Percentiles rank a stretch among this genome's conserved stretches.
phyloP scores from a whole-genome alignment of 2,797 vertebrate species.

The Cheirogaleus major region DNA sequence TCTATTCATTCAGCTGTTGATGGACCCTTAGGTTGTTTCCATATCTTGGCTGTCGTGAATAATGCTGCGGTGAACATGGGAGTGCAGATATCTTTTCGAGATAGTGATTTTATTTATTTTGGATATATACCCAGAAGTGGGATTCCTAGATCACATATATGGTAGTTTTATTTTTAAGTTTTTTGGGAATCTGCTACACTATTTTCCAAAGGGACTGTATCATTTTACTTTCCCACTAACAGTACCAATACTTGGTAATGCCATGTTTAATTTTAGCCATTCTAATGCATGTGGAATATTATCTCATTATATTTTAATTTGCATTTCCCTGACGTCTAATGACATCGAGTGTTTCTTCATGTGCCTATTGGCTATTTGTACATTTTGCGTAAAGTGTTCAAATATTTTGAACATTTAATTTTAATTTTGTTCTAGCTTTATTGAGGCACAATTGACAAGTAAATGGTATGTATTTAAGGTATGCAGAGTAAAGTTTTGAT shows the following conservation, averaged over 20 bases:
- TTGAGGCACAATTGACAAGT: not conserved
- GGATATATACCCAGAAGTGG: too few species aligned
- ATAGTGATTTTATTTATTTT: too few species aligned
- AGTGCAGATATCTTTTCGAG: too few species aligned
- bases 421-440: not conserved
- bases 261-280: conserved; percentile 1
- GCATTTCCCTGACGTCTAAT: not conserved
- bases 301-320: conserved; percentile 21
- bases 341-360: not conserved
- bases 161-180: too few species aligned
- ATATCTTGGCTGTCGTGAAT: too few species aligned
- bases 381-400: not conserved
- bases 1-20: too few species aligned
- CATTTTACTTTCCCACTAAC: not conserved
- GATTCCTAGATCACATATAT: too few species aligned
- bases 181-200: not conserved
- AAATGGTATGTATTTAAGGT: not conserved
- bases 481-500: not conserved
- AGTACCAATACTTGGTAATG: not conserved
- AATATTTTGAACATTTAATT: not conserved
- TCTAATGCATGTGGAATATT: not conserved
- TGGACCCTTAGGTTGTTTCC: too few species aligned
- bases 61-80: too few species aligned
- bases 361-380: not conserved
- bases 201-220: not conserved